These are phyloP conservation scores for Branchipolynoe longqiensis DNA, from an alignment of 2,888 invertebrate genomes.

Conservation along the genomic window DNA sequence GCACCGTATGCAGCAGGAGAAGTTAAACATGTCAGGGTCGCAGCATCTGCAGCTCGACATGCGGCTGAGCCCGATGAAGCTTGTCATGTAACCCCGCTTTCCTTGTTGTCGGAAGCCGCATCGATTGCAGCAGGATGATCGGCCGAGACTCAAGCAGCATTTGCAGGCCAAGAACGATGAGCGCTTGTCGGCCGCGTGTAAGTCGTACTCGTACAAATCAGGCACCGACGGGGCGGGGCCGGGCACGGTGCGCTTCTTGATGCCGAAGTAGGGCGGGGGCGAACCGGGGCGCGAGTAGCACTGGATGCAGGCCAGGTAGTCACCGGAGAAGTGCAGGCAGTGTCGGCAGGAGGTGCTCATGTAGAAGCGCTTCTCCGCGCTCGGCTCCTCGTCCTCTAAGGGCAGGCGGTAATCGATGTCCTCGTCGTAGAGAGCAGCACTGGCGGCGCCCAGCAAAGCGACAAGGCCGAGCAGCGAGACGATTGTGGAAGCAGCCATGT, in stretches of 20 bases:
- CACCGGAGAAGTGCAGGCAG: constrained; percentile 52
- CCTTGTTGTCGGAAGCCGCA: background rate
- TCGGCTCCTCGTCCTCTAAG: constrained; percentile 14
- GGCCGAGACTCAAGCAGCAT: constrained; percentile 35
- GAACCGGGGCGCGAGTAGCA: constrained; percentile 50
- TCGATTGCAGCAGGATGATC: background rate
- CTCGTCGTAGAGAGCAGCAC: constrained; percentile 11
- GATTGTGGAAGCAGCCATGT: background rate
- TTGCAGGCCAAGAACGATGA: constrained; percentile 29
- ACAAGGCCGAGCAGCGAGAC: background rate
- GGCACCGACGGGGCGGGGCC: constrained; percentile 26
- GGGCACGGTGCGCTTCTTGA: constrained; percentile 5
- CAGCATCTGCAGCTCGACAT: constrained; percentile 21
- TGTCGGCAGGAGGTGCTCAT: constrained; percentile 48
- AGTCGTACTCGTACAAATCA: background rate
- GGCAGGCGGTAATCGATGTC: constrained; percentile 37
- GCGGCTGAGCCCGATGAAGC: background rate
- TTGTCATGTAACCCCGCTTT: constrained; percentile 35
- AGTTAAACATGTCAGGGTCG: background rate
- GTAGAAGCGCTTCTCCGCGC: constrained; percentile 31
- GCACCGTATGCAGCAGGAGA: constrained; percentile 35
- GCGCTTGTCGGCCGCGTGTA: background rate
- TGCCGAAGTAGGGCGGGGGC: constrained; percentile 49
- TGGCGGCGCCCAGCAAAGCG: constrained; percentile 5
- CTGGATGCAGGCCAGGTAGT: constrained; percentile 47